Conservation (phyloP, 2,888 invertebrate genomes). For the Galerucella pusilla region DNA sequence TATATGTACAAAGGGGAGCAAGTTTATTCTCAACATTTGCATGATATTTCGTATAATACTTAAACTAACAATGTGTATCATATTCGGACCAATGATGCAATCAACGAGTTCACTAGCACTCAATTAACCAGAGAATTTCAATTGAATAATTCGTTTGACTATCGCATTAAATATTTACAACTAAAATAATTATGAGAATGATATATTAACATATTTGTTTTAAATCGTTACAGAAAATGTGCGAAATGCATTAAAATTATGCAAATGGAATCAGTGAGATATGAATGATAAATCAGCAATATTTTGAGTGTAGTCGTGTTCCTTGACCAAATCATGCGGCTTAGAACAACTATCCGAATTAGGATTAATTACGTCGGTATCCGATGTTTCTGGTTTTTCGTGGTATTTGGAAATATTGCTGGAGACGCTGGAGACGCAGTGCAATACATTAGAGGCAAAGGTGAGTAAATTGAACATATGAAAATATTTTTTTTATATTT, state of each 20-base stretch:
- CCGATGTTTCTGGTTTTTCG: slow-evolving; percentile 10
- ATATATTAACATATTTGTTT: slow-evolving; percentile 10
- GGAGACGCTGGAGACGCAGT: background rate
- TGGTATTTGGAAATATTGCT: background rate
- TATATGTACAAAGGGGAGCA: too few species aligned
- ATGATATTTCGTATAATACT: background rate
- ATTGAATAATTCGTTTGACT: background rate
- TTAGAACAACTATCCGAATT: background rate
- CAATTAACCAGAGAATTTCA: background rate
- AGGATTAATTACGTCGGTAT: background rate
- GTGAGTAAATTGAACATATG: background rate
- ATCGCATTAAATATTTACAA: background rate
- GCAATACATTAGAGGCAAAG: background rate
- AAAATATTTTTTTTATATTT: too few species aligned
- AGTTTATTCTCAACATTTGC: background rate
- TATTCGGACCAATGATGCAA: background rate
- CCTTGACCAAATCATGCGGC: slow-evolving; percentile 21
- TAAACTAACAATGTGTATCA: background rate
- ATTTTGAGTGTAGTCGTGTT: slow-evolving; percentile 3
- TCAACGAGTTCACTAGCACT: background rate
- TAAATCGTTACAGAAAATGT: slow-evolving; percentile 1
- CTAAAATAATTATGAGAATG: background rate
- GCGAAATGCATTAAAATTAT: slow-evolving; percentile 15
- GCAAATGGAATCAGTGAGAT: slow-evolving; percentile 8
- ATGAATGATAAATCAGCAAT: slow-evolving; percentile 17